These are phyloP conservation scores for Variabilichromis moorii DNA, from an alignment of 2,113 vertebrate genomes.

Conservation along the genomic window DNA sequence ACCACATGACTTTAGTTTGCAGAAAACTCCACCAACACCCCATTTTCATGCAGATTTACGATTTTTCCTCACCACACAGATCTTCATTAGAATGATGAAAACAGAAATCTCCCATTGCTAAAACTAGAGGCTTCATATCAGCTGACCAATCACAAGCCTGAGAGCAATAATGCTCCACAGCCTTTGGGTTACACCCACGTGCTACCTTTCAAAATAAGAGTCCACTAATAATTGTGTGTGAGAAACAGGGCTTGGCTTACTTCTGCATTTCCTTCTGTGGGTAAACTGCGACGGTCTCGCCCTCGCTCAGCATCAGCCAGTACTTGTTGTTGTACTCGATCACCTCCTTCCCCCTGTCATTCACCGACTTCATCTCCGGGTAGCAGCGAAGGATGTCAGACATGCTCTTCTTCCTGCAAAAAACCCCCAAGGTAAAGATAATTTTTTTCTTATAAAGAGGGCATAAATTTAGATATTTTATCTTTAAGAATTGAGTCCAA, in stretches of 20 bases:
- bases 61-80: not conserved
- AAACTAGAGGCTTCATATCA: not conserved
- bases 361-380: conserved; percentile 80
- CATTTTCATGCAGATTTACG: not conserved
- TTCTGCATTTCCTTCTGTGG: conserved; percentile 78
- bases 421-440: fast-evolving
- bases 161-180: not conserved
- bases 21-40: fast-evolving
- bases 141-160: not conserved
- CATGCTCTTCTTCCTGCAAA: conserved; percentile 72
- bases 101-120: not conserved
- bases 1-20: fast-evolving
- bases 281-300: conserved; percentile 70
- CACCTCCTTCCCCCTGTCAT: conserved; percentile 84
- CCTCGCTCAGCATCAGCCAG: conserved; percentile 91
- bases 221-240: fast-evolving
- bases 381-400: conserved; percentile 81
- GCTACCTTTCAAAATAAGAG: not conserved
- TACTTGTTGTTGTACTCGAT: conserved; percentile 90
- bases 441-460: not conserved
- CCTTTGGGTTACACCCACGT: fast-evolving
- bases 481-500: not conserved
- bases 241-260: conserved; percentile 63
- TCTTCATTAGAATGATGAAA: not conserved
- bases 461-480: not conserved